Evolutionary conservation across 2,113 vertebrate species (phyloP).

Genomic region (Tyto alba): DNA sequence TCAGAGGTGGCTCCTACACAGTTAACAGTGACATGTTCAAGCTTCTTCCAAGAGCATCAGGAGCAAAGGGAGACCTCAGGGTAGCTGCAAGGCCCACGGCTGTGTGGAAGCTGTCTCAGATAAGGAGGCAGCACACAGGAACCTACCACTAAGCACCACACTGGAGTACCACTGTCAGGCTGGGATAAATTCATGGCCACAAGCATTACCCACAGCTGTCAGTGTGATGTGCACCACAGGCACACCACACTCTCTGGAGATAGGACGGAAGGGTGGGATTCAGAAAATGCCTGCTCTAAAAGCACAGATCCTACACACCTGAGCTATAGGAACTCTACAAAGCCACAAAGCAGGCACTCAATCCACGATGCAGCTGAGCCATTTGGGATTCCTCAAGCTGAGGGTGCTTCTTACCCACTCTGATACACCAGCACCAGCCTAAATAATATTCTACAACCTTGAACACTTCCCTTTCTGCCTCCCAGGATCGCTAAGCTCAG

Average conservation of each 20-base stretch:
- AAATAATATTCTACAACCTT: not conserved
- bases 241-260: not conserved
- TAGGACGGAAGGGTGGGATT: not conserved
- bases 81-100: not conserved
- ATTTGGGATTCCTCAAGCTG: not conserved
- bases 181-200: not conserved
- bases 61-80: not conserved
- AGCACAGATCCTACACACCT: not conserved
- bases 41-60: not conserved
- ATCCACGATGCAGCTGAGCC: not conserved
- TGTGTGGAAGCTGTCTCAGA: not conserved
- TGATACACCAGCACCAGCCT: not conserved
- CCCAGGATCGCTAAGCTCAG: not conserved
- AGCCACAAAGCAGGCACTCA: not conserved
- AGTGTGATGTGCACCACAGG: not conserved
- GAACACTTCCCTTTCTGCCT: not conserved
- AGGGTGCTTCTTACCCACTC: not conserved
- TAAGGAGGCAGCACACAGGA: not conserved
- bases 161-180: not conserved
- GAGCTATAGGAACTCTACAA: not conserved
- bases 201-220: not conserved
- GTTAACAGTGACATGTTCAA: not conserved
- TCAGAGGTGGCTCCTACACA: not conserved
- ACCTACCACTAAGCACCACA: fast-evolving
- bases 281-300: not conserved